Conservation (phyloP, 1,140 invertebrate genomes). For the Zaprionus africanus region DNA sequence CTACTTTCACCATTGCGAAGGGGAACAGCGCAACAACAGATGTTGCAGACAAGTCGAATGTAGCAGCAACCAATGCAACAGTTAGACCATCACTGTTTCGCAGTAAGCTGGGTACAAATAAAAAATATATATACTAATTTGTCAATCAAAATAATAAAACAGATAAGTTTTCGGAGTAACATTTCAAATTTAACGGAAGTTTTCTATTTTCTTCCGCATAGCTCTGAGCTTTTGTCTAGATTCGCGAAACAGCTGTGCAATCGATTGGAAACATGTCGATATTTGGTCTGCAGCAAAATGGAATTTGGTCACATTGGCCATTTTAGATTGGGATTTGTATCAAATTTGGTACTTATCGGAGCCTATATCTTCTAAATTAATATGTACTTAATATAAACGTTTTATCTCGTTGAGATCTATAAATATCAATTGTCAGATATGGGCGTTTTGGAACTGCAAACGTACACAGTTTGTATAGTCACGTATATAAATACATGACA, state of each 20-base stretch:
- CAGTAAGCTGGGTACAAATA: background rate
- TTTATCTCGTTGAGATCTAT: no score
- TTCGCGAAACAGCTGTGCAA: background rate
- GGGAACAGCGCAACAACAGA: background rate
- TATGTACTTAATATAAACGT: no score
- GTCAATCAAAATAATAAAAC: background rate
- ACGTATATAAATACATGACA: no score
- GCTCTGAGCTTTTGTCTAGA: conserved; percentile 14
- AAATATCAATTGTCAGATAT: no score
- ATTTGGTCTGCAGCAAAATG: no score
- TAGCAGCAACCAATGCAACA: background rate
- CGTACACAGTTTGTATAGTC: no score
- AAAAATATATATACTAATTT: background rate
- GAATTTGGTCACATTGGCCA: no score
- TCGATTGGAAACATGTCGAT: background rate
- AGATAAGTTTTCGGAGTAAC: background rate
- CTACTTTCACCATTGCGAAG: conserved; percentile 60
- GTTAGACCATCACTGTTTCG: background rate
- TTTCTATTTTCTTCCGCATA: background rate
- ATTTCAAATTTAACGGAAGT: conserved; percentile 9
- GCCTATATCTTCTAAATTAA: no score
- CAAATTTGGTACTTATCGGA: no score
- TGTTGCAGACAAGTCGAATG: background rate
- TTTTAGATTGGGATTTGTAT: no score
- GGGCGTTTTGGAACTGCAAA: no score